These are phyloP conservation scores for Leguminivora glycinivorella DNA, from an alignment of 1,140 invertebrate genomes.

Conservation along the genomic window DNA sequence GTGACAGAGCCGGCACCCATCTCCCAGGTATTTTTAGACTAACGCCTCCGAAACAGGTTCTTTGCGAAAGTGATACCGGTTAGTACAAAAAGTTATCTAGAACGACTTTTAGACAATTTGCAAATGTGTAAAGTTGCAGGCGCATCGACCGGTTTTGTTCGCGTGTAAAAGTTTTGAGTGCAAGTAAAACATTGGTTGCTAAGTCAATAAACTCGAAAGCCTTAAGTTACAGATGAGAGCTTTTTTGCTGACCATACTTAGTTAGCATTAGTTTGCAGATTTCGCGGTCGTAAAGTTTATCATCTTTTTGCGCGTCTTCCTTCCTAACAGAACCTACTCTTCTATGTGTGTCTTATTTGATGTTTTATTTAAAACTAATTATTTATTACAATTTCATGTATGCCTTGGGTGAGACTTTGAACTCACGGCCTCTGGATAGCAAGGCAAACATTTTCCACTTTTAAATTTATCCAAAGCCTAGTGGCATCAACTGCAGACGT, in stretches of 20 bases:
- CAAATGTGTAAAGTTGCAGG: neutral
- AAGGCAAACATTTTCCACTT: too few relatives aligned
- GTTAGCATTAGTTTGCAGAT: neutral
- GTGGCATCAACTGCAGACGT: too few relatives aligned
- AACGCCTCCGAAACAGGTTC: constrained; percentile 21
- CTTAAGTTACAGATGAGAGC: neutral
- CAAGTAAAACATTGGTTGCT: neutral
- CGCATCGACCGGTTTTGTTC: constrained; percentile 3
- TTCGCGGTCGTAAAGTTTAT: neutral
- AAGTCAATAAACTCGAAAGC: constrained; percentile 2
- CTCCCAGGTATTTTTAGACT: constrained; percentile 21
- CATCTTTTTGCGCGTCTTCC: neutral
- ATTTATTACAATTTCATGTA: too few relatives aligned
- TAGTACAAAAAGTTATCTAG: neutral
- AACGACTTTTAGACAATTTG: constrained; percentile 7
- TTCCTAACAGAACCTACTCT: too few relatives aligned
- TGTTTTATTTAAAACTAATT: too few relatives aligned
- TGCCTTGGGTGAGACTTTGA: too few relatives aligned
- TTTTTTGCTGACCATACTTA: neutral
- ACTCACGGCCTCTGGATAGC: too few relatives aligned
- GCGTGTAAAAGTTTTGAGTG: neutral
- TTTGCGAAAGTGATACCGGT: constrained; percentile 26
- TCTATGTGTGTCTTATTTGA: neutral
- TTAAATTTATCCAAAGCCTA: too few relatives aligned
- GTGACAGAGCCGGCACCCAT: constrained; percentile 18